These are phyloP conservation scores for Xylota segnis DNA, from an alignment of 2,888 invertebrate genomes.

Conservation along the genomic window DNA sequence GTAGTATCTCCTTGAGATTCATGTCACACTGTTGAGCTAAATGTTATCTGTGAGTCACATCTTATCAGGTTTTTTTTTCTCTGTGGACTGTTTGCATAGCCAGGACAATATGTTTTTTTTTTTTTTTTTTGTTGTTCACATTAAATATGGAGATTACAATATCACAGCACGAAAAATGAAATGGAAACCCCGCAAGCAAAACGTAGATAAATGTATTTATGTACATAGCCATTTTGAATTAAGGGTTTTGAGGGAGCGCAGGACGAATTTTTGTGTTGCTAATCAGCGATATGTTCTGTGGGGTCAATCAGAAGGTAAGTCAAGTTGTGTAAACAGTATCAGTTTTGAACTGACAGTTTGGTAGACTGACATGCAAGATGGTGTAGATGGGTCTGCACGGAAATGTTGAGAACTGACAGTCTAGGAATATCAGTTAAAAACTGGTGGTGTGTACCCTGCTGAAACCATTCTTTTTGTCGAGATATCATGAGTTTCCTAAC, in stretches of 20 bases:
- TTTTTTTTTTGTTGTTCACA: slow-evolving; percentile 17
- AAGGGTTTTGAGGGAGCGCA: slow-evolving; percentile 20
- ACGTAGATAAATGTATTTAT: slow-evolving; percentile 29
- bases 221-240: slow-evolving; percentile 59
- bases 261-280: slow-evolving; percentile 33
- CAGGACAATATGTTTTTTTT: slow-evolving; percentile 48
- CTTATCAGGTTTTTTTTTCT: slow-evolving; percentile 57
- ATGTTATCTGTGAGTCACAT: slow-evolving; percentile 70
- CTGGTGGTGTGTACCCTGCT: too few relatives aligned
- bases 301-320: slow-evolving; percentile 1
- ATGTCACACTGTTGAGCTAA: slow-evolving; percentile 35
- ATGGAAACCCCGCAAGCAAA: slow-evolving; percentile 22
- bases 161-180: slow-evolving; percentile 2
- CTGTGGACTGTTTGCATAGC: slow-evolving; percentile 37
- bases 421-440: too few relatives aligned
- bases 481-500: too few relatives aligned
- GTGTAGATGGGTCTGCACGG: too few relatives aligned
- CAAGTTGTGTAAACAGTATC: too few relatives aligned
- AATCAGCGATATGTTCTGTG: slow-evolving; percentile 7
- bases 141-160: slow-evolving; percentile 44
- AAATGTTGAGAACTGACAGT: too few relatives aligned
- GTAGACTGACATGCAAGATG: too few relatives aligned
- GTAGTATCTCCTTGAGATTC: slow-evolving; percentile 62
- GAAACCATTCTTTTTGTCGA: too few relatives aligned
- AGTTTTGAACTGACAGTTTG: too few relatives aligned